Percentiles rank a stretch among this genome's conserved stretches.
These are phyloP conservation scores for Platycercus adscitus DNA, from an alignment of 2,113 vertebrate genomes.

Conservation along the genomic window DNA sequence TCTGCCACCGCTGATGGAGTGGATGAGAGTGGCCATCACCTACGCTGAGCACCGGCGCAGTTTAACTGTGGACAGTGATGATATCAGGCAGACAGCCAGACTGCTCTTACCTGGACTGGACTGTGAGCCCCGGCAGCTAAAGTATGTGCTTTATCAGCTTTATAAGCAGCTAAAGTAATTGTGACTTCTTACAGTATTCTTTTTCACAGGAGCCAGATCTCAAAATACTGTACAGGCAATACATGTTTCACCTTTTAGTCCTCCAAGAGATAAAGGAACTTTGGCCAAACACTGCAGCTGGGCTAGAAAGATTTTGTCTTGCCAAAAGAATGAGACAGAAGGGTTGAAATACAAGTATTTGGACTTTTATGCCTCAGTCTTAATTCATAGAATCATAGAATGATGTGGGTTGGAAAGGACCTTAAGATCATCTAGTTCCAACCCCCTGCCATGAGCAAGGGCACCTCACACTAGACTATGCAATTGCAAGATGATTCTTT, in stretches of 20 bases:
- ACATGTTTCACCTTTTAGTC: fast-evolving
- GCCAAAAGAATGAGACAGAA: background rate
- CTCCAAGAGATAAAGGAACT: background rate
- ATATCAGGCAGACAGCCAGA: slow-evolving; percentile 92
- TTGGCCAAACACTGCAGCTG: background rate
- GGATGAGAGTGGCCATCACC: slow-evolving; percentile 97
- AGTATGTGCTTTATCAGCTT: slow-evolving; percentile 74
- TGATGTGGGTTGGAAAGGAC: background rate
- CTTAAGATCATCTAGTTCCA: background rate
- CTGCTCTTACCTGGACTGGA: slow-evolving; percentile 93
- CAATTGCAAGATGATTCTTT: background rate
- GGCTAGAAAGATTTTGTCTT: background rate
- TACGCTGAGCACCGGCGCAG: slow-evolving; percentile 95
- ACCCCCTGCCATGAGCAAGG: background rate
- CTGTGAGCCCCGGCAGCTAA: slow-evolving; percentile 95
- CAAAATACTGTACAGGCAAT: fast-evolving
- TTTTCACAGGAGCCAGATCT: fast-evolving
- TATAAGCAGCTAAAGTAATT: background rate
- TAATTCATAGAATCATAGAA: background rate
- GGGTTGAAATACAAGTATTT: background rate
- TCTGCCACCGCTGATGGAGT: slow-evolving; percentile 96
- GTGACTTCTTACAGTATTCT: background rate
- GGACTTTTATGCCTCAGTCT: background rate
- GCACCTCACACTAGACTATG: background rate
- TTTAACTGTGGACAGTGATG: slow-evolving; percentile 93